phyloP scores from a whole-genome alignment of 2,113 vertebrate species.

The Labeo rohita region DNA sequence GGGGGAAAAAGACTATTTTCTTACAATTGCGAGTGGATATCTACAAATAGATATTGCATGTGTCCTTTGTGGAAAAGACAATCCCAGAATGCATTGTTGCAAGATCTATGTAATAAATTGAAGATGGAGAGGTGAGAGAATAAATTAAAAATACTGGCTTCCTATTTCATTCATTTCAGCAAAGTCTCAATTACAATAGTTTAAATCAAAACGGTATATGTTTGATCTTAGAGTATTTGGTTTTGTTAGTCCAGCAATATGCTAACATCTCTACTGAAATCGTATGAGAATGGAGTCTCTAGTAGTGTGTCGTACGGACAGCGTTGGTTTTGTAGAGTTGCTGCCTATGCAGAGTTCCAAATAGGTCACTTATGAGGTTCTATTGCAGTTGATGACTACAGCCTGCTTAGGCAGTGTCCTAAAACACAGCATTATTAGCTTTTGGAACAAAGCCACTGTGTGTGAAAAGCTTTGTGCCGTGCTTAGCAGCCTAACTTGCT shows the following conservation, averaged over 20 bases:
- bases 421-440: slow-evolving; percentile 3
- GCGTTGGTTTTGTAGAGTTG: background rate
- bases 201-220: background rate
- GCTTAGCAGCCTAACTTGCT: background rate
- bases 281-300: background rate
- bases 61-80: background rate
- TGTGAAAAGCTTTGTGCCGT: background rate
- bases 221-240: background rate
- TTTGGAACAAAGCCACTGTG: background rate
- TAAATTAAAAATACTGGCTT: background rate
- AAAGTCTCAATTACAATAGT: background rate
- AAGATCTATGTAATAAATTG: background rate
- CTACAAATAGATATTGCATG: background rate
- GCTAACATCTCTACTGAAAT: background rate
- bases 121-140: background rate
- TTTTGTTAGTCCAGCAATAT: background rate
- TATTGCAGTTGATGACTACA: background rate
- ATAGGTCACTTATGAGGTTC: background rate
- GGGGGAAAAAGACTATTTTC: background rate
- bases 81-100: background rate
- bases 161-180: background rate
- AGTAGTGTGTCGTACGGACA: background rate
- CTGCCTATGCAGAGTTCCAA: background rate
- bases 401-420: background rate
- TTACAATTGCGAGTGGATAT: background rate